phyloP scores from a whole-genome alignment of 1,140 invertebrate genomes.

The Platyscapa corneri region DNA sequence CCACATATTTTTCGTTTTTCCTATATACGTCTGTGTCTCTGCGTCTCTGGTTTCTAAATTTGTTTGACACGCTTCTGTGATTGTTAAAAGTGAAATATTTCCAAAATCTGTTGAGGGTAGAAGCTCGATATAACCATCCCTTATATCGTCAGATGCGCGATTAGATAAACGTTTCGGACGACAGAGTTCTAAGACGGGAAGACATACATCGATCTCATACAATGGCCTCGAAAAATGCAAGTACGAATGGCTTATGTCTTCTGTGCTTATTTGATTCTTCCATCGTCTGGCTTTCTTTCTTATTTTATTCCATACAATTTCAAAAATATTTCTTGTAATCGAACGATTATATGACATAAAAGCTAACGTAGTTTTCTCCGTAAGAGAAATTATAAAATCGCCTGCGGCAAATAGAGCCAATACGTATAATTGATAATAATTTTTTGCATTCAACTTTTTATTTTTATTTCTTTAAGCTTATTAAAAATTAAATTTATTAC shows the following conservation, averaged over 20 bases:
- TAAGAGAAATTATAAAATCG: conserved; percentile 72
- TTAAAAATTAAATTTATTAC: too few species aligned
- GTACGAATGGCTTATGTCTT: conserved; percentile 76
- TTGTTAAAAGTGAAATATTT: conserved; percentile 57
- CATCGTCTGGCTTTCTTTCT: conserved; percentile 76
- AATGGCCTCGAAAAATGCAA: conserved; percentile 73
- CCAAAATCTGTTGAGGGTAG: conserved; percentile 73
- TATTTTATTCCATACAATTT: conserved; percentile 76
- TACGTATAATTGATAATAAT: not conserved
- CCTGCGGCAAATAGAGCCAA: not conserved
- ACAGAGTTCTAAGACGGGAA: conserved; percentile 51
- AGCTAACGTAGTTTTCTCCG: conserved; percentile 68
- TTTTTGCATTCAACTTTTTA: not conserved
- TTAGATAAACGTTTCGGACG: conserved; percentile 49
- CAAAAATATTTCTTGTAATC: conserved; percentile 75
- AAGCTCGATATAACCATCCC: conserved; percentile 80
- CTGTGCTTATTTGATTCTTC: conserved; percentile 78
- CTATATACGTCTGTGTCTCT: conserved; percentile 80
- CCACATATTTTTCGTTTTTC: conserved; percentile 81
- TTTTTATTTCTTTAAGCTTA: too few species aligned
- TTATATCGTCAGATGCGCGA: conserved; percentile 73
- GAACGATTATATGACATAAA: conserved; percentile 73
- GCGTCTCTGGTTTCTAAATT: conserved; percentile 70
- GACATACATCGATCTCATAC: conserved; percentile 78
- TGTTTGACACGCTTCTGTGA: conserved; percentile 70